These are phyloP conservation scores for Catharus ustulatus DNA, from an alignment of 2,797 vertebrate species.

Conservation along the genomic window DNA sequence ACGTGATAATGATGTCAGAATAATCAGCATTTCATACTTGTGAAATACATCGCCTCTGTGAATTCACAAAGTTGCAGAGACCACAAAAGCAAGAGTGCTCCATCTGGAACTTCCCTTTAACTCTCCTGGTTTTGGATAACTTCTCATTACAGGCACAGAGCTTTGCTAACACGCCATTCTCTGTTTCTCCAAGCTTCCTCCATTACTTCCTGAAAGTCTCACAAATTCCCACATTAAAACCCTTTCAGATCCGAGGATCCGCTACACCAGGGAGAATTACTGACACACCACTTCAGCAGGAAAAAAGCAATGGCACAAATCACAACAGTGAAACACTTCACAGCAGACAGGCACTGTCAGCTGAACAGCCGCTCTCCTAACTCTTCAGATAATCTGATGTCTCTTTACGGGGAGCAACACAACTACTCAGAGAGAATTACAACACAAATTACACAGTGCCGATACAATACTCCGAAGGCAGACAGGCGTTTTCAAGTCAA, in stretches of 20 bases:
- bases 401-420: not conserved
- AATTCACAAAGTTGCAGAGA: not conserved
- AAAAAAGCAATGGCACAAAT: not conserved
- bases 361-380: not conserved
- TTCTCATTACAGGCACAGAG: not conserved
- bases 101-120: conserved; percentile 2
- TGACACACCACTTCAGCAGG: not conserved
- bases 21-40: not conserved
- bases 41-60: not conserved
- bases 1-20: conserved; percentile 47
- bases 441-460: not conserved
- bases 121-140: not conserved
- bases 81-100: not conserved
- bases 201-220: not conserved
- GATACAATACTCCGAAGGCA: not conserved
- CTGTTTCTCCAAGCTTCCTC: not conserved
- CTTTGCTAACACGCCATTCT: not conserved
- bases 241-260: not conserved
- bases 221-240: not conserved
- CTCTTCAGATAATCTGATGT: not conserved
- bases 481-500: not conserved
- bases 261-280: not conserved
- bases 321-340: not conserved
- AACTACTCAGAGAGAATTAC: not conserved
- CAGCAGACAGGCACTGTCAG: not conserved